A percentile compares a stretch with the other conserved stretches of the same genome.
These are phyloP conservation scores for Lepidostoma basale DNA, from an alignment of 1,140 invertebrate genomes.

Conservation along the genomic window DNA sequence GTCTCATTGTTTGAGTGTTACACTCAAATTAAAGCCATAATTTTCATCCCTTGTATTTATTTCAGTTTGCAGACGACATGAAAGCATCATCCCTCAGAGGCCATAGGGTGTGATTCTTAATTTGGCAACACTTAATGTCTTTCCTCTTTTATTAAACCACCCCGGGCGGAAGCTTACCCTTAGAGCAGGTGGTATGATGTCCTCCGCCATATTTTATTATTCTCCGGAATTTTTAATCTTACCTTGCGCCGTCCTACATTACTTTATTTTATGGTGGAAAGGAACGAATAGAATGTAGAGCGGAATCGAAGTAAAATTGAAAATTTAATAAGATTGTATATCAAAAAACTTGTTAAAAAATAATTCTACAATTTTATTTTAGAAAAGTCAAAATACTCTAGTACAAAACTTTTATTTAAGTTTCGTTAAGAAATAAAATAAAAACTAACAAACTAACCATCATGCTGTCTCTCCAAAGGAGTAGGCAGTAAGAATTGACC, in stretches of 20 bases:
- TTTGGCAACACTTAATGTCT: conserved; percentile 9
- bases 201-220: conserved; percentile 7
- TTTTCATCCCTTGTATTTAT: not conserved
- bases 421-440: no score
- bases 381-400: no score
- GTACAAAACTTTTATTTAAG: no score
- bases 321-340: no score
- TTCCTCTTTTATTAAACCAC: conserved; percentile 9
- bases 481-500: no score
- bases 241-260: not conserved
- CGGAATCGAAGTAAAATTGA: no score
- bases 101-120: not conserved
- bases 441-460: no score
- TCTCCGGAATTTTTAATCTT: conserved; percentile 7
- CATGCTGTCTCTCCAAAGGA: no score
- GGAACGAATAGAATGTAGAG: not conserved
- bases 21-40: not conserved
- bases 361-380: no score
- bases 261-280: not conserved
- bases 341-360: no score
- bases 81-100: not conserved
- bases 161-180: not conserved
- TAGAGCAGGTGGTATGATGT: not conserved
- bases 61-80: not conserved
- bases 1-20: not conserved